These are phyloP conservation scores for Ectobius pallidus DNA, from an alignment of 2,888 invertebrate species.

Conservation along the genomic window DNA sequence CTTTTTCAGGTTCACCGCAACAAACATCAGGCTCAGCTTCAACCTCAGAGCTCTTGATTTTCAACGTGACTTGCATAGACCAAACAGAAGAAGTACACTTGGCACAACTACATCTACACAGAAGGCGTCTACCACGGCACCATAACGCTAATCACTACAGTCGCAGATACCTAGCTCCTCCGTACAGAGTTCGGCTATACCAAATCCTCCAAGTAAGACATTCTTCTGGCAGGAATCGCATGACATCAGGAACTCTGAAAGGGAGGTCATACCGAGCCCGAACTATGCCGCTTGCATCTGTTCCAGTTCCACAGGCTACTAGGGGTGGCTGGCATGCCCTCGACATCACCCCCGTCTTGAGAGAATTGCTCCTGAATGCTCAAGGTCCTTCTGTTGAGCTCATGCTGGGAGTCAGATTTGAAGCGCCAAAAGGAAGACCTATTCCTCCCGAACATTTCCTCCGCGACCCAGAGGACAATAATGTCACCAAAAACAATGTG, in stretches of 20 bases:
- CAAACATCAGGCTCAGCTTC: background rate
- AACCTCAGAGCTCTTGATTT: slow-evolving; percentile 50
- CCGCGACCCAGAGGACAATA: slow-evolving; percentile 16
- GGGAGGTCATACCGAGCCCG: slow-evolving; percentile 31
- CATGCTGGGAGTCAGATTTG: slow-evolving; percentile 38
- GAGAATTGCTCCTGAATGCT: slow-evolving; percentile 34
- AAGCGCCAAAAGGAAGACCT: slow-evolving; percentile 35
- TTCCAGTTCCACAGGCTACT: slow-evolving; percentile 35
- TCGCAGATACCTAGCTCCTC: slow-evolving; percentile 33
- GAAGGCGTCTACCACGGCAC: slow-evolving; percentile 37
- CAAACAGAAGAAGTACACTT: slow-evolving; percentile 51
- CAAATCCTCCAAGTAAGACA: slow-evolving; percentile 20
- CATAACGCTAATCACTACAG: slow-evolving; percentile 29
- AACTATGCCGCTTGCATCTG: slow-evolving; percentile 28
- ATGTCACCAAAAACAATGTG: background rate
- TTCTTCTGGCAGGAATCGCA: background rate
- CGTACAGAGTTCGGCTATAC: slow-evolving; percentile 36
- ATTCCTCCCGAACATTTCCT: slow-evolving; percentile 36
- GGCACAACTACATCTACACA: slow-evolving; percentile 53
- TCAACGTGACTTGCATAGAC: slow-evolving; percentile 52
- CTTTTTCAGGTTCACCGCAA: background rate
- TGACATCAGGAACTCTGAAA: background rate
- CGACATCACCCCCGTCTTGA: slow-evolving; percentile 35
- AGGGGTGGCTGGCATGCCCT: slow-evolving; percentile 40
- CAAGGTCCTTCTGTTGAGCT: background rate